phyloP scores from a whole-genome alignment of 1,140 invertebrate genomes.

The Himalopsyche phryganea region DNA sequence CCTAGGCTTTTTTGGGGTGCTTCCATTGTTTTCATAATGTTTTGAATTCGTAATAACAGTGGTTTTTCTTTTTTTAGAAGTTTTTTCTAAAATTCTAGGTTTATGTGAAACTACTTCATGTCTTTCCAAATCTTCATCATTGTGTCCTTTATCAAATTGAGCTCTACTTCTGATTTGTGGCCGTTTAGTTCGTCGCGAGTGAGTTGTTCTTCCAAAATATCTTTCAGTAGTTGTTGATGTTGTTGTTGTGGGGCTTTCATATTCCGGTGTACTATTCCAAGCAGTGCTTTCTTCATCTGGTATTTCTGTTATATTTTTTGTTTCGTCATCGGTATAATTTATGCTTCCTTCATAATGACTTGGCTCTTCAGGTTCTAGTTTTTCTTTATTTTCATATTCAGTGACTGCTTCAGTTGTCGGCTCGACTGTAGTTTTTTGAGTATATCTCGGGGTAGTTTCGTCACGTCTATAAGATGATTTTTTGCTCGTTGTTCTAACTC shows the following conservation, averaged over 20 bases:
- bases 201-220: neutral
- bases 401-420: too few species aligned
- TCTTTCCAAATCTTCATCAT: slow-evolving; percentile 1
- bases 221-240: slow-evolving; percentile 7
- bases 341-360: too few species aligned
- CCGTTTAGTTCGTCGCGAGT: neutral
- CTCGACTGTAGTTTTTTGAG: too few species aligned
- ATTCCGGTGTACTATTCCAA: too few species aligned
- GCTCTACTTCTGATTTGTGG: neutral
- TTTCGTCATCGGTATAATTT: too few species aligned
- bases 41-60: slow-evolving; percentile 34
- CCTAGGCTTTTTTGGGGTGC: neutral
- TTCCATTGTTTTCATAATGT: slow-evolving; percentile 19
- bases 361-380: too few species aligned
- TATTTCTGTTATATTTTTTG: too few species aligned
- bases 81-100: slow-evolving; percentile 34
- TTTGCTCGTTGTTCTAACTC: too few species aligned
- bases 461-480: too few species aligned
- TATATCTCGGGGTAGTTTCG: too few species aligned
- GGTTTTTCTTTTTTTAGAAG: slow-evolving; percentile 31
- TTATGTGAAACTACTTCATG: slow-evolving; percentile 14
- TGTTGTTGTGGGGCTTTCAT: neutral
- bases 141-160: neutral
- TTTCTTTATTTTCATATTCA: too few species aligned
- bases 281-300: too few species aligned